These are phyloP conservation scores for Strongylocentrotus purpuratus DNA, from an alignment of 35 echinoderm and acorn worm species.

Conservation along the genomic window DNA sequence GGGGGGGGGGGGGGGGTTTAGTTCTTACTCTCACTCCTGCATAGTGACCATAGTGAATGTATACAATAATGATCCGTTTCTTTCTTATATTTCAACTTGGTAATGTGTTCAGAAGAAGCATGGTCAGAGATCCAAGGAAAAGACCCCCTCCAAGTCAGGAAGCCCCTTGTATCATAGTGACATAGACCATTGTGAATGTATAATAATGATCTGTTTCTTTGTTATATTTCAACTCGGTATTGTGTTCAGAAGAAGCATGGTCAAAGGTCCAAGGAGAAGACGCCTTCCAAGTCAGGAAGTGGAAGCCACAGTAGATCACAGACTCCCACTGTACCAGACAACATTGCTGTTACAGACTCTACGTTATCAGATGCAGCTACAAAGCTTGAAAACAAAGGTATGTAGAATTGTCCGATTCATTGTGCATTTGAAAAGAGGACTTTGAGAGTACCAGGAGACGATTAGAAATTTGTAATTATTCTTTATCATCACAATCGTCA, in stretches of 20 bases:
- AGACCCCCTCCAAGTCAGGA: slow-evolving; percentile 66
- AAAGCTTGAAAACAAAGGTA: slow-evolving; percentile 53
- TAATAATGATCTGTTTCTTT: too few relatives aligned
- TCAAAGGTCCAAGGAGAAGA: slow-evolving; percentile 62
- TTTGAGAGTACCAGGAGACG: too few relatives aligned
- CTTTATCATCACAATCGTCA: not conserved
- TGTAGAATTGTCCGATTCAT: not conserved
- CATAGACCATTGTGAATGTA: too few relatives aligned
- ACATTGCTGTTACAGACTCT: slow-evolving; percentile 43
- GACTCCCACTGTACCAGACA: slow-evolving; percentile 58
- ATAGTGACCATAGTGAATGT: too few relatives aligned
- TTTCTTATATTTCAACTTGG: not conserved
- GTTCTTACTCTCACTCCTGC: too few relatives aligned
- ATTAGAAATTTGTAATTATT: too few relatives aligned
- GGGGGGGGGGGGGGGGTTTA: too few relatives aligned
- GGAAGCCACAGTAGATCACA: slow-evolving; percentile 69
- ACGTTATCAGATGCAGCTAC: slow-evolving; percentile 81
- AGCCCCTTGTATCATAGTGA: slow-evolving; percentile 14
- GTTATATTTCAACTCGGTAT: not conserved
- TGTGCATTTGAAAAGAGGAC: not conserved
- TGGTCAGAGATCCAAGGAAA: slow-evolving; percentile 59
- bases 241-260: slow-evolving; percentile 69
- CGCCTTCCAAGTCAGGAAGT: slow-evolving; percentile 70
- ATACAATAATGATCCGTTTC: too few relatives aligned
- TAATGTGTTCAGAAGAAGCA: slow-evolving; percentile 65